phyloP scores from a whole-genome alignment of 2,888 invertebrate species.

The Zaprionus bogoriensis region DNA sequence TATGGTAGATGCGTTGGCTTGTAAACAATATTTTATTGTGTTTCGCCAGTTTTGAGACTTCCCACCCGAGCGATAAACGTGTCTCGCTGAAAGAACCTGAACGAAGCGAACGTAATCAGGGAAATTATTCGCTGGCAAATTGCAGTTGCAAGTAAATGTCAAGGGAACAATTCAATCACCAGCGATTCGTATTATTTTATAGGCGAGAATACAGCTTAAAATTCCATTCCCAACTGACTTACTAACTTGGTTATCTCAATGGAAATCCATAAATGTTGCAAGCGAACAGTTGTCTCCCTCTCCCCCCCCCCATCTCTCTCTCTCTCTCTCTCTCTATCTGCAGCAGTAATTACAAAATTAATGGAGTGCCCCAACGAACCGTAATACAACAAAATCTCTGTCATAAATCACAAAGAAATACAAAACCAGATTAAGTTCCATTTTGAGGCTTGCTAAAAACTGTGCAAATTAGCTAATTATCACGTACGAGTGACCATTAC shows the following conservation, averaged over 20 bases:
- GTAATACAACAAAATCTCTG: slow-evolving; percentile 16
- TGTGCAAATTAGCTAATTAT: slow-evolving; percentile 66
- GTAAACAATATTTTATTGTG: slow-evolving; percentile 20
- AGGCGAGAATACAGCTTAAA: background rate
- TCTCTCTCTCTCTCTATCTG: no score
- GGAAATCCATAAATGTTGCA: slow-evolving; percentile 30
- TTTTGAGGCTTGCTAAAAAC: slow-evolving; percentile 13
- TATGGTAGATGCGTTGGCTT: background rate
- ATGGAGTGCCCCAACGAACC: background rate
- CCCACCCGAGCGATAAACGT: slow-evolving; percentile 12
- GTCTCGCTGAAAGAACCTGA: background rate
- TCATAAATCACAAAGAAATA: slow-evolving; percentile 43
- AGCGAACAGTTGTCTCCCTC: slow-evolving; percentile 16
- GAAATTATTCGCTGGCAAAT: slow-evolving; percentile 16
- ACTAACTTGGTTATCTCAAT: background rate
- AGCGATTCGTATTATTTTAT: background rate
- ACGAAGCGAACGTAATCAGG: slow-evolving; percentile 2
- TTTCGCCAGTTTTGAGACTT: slow-evolving; percentile 16
- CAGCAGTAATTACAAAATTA: slow-evolving; percentile 26
- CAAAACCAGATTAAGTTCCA: slow-evolving; percentile 32
- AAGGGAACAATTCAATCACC: slow-evolving; percentile 9
- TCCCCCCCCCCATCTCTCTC: no score
- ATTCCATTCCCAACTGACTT: background rate
- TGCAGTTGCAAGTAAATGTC: slow-evolving; percentile 16
- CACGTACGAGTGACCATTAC: slow-evolving; percentile 46